Percentiles rank a stretch among this genome's conserved stretches.
phyloP scores from a whole-genome alignment of 1,140 invertebrate species.

The Drosophila kohkoa region DNA sequence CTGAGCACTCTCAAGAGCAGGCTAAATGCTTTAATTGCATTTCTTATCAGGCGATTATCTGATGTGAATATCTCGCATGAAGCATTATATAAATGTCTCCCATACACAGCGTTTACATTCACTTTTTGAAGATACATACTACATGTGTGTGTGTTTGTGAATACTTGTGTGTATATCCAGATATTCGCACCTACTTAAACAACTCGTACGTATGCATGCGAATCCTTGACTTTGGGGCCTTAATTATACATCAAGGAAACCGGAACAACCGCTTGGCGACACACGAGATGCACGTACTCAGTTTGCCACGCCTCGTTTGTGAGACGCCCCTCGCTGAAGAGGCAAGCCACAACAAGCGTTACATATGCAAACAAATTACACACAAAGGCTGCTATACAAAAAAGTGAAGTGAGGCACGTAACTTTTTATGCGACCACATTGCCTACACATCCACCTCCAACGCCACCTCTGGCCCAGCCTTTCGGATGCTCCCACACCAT shows the following conservation, averaged over 20 bases:
- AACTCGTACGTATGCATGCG: constrained; percentile 38
- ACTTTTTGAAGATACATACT: constrained; percentile 11
- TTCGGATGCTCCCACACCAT: no score
- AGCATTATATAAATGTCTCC: constrained; percentile 10
- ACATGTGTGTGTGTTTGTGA: neutral
- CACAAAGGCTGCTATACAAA: constrained; percentile 6
- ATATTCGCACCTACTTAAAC: constrained; percentile 34
- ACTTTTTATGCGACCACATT: constrained; percentile 62
- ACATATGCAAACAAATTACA: constrained; percentile 72
- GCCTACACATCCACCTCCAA: constrained; percentile 23
- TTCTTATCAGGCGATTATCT: constrained; percentile 7
- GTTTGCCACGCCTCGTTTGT: constrained; percentile 1
- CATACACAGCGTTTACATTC: constrained; percentile 17
- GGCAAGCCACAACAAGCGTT: constrained; percentile 21
- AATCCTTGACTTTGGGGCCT: constrained; percentile 72
- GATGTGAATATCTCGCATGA: neutral
- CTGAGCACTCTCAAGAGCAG: neutral
- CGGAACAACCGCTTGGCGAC: constrained; percentile 58
- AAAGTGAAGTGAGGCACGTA: constrained; percentile 54
- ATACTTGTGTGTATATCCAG: neutral
- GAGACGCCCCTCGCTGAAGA: constrained; percentile 5
- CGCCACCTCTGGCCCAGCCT: neutral
- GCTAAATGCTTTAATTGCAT: constrained; percentile 12
- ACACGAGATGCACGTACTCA: constrained; percentile 29
- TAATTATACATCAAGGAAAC: constrained; percentile 70